A percentile compares a stretch with the other conserved stretches of the same genome.
Evolutionary conservation across 2,797 vertebrate genomes (phyloP).

Genomic region (Pipistrellus kuhlii): DNA sequence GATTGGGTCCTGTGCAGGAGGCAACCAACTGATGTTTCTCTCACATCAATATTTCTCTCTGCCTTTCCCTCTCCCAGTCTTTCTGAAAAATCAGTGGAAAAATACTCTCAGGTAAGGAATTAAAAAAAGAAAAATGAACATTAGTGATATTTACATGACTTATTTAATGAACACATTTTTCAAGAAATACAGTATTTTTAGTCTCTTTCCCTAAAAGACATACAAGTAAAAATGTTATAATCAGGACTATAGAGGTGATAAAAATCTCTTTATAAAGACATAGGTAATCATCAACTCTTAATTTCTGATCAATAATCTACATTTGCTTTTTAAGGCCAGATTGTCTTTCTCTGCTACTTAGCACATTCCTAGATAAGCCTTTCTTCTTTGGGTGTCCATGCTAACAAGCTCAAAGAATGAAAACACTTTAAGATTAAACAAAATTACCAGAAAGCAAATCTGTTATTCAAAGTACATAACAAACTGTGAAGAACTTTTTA

Average conservation of each 20-base stretch:
- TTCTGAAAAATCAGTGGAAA: no score
- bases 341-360: neutral
- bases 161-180: neutral
- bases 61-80: no score
- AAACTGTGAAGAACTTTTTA: neutral
- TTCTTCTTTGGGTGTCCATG: neutral
- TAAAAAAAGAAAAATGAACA: no score
- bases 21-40: no score
- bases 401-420: neutral
- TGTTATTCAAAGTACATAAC: neutral
- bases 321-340: neutral
- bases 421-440: neutral
- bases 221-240: neutral
- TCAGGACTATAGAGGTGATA: neutral
- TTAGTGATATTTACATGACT: neutral
- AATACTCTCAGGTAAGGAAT: no score
- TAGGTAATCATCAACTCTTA: neutral
- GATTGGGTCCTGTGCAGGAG: no score
- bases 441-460: neutral
- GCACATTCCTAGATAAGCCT: neutral
- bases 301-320: neutral
- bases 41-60: no score
- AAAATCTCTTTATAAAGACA: conserved; percentile 5
- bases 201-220: neutral
- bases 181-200: neutral